phyloP scores from a whole-genome alignment of 2,888 invertebrate species.

The Drosophila phalerata region DNA sequence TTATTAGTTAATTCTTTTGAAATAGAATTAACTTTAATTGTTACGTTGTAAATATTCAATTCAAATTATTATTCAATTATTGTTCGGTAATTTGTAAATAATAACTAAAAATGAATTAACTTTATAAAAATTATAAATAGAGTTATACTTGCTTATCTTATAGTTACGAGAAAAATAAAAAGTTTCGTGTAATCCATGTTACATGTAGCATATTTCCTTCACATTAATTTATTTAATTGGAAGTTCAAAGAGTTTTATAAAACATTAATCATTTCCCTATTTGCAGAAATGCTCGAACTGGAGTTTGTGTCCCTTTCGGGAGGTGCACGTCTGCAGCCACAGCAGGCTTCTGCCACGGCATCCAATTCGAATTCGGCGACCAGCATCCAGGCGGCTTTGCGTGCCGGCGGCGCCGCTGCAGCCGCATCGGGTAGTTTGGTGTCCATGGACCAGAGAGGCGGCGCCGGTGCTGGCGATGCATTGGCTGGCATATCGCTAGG shows the following conservation, averaged over 20 bases:
- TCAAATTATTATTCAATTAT: too few species aligned
- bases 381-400: conserved; percentile 79
- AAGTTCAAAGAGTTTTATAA: not conserved
- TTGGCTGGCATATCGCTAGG: conserved; percentile 66
- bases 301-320: conserved; percentile 82
- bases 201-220: too few species aligned
- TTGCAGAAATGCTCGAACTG: conserved; percentile 83
- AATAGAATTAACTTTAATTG: too few species aligned
- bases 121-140: too few species aligned
- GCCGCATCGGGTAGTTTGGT: conserved; percentile 56
- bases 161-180: too few species aligned
- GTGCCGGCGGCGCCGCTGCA: conserved; percentile 57
- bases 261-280: not conserved
- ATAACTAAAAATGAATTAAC: too few species aligned
- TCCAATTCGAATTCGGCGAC: conserved; percentile 83
- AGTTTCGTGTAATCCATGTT: too few species aligned
- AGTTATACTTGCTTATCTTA: too few species aligned
- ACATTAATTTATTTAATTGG: too few species aligned
- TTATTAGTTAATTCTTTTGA: too few species aligned
- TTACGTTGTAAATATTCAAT: too few species aligned
- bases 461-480: conserved; percentile 45
- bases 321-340: conserved; percentile 69
- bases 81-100: too few species aligned
- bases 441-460: conserved; percentile 73
- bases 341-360: conserved; percentile 61